phyloP scores from a whole-genome alignment of 1,140 invertebrate genomes.

The Leptinotarsa undecemlineata region DNA sequence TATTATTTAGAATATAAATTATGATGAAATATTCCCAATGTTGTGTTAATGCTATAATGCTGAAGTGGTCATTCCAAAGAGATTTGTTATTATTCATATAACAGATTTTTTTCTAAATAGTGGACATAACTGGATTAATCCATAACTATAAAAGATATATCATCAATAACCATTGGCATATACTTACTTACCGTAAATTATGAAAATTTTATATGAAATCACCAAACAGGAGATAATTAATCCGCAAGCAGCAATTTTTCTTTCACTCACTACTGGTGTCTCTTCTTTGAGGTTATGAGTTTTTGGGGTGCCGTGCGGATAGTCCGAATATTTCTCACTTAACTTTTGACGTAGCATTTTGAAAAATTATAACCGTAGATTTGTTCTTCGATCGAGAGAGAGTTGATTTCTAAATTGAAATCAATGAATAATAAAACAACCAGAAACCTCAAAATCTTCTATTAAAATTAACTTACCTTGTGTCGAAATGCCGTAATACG shows the following conservation, averaged over 20 bases:
- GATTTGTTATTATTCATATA: no score
- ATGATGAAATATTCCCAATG: no score
- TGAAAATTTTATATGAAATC: constrained; percentile 41
- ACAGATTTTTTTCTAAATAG: no score
- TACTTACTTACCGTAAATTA: constrained; percentile 42
- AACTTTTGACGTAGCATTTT: constrained; percentile 35
- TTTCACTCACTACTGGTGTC: constrained; percentile 36
- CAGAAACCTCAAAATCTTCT: neutral
- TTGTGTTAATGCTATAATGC: no score
- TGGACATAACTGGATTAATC: neutral
- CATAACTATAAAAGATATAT: neutral
- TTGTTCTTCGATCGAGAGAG: neutral
- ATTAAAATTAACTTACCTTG: constrained; percentile 35
- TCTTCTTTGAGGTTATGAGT: constrained; percentile 32
- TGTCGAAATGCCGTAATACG: constrained; percentile 29
- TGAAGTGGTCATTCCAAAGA: no score
- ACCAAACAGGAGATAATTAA: constrained; percentile 44
- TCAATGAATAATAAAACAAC: neutral
- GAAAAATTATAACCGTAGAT: neutral
- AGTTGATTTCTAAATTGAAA: constrained; percentile 6
- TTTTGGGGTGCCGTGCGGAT: constrained; percentile 26
- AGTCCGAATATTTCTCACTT: constrained; percentile 28
- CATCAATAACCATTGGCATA: neutral
- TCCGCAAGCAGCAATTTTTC: constrained; percentile 44
- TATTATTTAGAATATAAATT: no score